Evolutionary conservation across 92 coral and sea anemone genomes (phyloP).

Genomic region (Virgularia gustaviana): DNA sequence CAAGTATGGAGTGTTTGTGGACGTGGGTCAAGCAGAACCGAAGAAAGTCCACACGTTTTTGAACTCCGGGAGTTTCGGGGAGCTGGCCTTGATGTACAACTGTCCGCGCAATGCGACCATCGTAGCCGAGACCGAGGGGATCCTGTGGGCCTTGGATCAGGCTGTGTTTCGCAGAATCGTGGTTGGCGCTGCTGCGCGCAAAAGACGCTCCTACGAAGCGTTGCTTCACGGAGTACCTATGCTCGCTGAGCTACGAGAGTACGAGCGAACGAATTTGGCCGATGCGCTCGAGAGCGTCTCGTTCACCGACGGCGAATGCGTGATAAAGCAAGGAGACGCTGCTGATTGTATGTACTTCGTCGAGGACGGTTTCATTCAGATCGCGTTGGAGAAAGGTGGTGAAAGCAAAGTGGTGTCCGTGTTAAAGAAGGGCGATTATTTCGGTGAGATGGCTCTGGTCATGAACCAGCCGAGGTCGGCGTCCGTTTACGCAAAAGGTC

Average conservation of each 20-base stretch:
- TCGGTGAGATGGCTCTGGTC: slow-evolving; percentile 94
- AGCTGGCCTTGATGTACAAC: slow-evolving; percentile 95
- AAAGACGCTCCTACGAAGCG: slow-evolving; percentile 75
- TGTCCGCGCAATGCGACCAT: slow-evolving; percentile 98
- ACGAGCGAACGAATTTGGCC: slow-evolving; percentile 87
- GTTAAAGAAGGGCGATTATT: slow-evolving; percentile 69
- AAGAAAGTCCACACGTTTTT: slow-evolving; percentile 86
- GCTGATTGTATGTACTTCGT: slow-evolving; percentile 99
- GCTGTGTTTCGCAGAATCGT: slow-evolving; percentile 83
- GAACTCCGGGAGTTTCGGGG: slow-evolving; percentile 90
- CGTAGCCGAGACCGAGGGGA: slow-evolving; percentile 77
- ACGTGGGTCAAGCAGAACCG: slow-evolving; percentile 51
- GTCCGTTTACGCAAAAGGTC: slow-evolving; percentile 74
- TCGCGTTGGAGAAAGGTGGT: slow-evolving; percentile 66
- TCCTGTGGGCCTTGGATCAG: slow-evolving; percentile 90
- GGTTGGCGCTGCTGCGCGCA: slow-evolving; percentile 89
- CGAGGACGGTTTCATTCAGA: slow-evolving; percentile 74
- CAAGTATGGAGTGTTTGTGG: slow-evolving; percentile 77
- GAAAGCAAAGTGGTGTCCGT: slow-evolving; percentile 70
- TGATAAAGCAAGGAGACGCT: slow-evolving; percentile 76
- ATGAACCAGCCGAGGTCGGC: slow-evolving; percentile 95
- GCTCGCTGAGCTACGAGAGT: slow-evolving; percentile 67
- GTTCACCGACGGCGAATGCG: slow-evolving; percentile 76
- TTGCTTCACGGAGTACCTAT: slow-evolving; percentile 85
- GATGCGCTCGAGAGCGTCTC: slow-evolving; percentile 81